A percentile compares a stretch with the other conserved stretches of the same genome.
Conservation (phyloP, 1,140 invertebrate genomes). For the Drosophila subpulchrella region DNA sequence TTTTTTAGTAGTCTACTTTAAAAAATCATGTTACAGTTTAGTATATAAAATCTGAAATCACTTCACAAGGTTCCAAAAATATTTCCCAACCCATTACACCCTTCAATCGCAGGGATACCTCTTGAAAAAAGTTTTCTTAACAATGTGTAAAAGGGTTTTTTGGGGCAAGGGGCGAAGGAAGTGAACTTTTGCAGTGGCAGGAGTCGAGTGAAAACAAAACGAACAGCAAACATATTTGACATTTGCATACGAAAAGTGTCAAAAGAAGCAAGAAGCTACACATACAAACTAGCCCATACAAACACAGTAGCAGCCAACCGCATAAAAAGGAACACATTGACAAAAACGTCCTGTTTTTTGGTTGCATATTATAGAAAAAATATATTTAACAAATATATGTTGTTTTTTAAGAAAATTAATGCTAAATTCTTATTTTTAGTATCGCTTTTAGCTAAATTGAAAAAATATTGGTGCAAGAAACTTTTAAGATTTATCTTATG, state of each 20-base stretch:
- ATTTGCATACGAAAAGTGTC: slow-evolving; percentile 80
- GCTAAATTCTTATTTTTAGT: too few species aligned
- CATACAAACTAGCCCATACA: slow-evolving; percentile 45
- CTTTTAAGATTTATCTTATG: too few species aligned
- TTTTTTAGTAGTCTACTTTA: too few species aligned
- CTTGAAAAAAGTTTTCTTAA: slow-evolving; percentile 64
- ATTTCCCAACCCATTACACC: slow-evolving; percentile 1
- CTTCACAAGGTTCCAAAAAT: background rate
- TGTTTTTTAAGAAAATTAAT: too few species aligned
- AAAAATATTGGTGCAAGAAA: too few species aligned
- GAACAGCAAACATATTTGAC: slow-evolving; percentile 76
- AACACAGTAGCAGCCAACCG: slow-evolving; percentile 9
- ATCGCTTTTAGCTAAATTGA: too few species aligned
- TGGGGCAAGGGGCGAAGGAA: slow-evolving; percentile 23
- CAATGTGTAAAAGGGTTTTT: slow-evolving; percentile 70
- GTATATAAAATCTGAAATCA: too few species aligned
- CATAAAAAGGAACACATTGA: slow-evolving; percentile 1
- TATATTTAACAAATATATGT: too few species aligned
- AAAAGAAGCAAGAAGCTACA: slow-evolving; percentile 62
- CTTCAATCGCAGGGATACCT: slow-evolving; percentile 1
- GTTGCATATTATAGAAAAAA: too few species aligned
- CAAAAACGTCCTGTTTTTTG: background rate
- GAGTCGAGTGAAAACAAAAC: slow-evolving; percentile 42
- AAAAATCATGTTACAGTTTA: too few species aligned
- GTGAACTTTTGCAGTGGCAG: slow-evolving; percentile 13